Base-by-base conservation (phyloP, 2,797 vertebrate species). In the Rhadinocentrus ornatus region DNA sequence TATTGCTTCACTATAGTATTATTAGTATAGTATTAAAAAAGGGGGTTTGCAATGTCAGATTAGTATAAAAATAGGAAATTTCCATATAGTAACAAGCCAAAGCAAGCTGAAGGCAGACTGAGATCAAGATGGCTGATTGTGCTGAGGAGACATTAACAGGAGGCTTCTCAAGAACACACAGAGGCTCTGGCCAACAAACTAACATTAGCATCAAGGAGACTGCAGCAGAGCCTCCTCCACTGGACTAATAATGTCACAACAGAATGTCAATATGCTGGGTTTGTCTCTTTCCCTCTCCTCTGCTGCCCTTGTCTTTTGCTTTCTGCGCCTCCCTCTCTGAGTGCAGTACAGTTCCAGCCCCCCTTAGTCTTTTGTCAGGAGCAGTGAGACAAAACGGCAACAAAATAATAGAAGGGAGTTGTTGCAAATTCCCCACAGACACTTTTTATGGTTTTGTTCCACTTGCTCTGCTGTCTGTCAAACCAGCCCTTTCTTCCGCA, bases 401-500 rank as follows among this genome's bases (percentile, higher is more conserved):
- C 72, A 46, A 80, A 86, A 87, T 83, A 81, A 87, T 74, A 77
- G 82, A 64, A 34, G 68, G 71, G 71, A 75, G 82, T 88, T 81
- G 85, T 89, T 48, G 44, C 44, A 90, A 89, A 91, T 86, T 81
- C 72, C 80, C 86, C 59, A 64, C 73, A 83, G 88, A 86, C 85
- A 80, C 68, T 71, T 88, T 85, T 87, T 76, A 80, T 78, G 58
- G 74, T 69, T 83, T 55, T 83, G 82, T 78, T 88, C 80, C 85
- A 73, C 75, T 87, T 65, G 71, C 66, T 81, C 72, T 65, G 77
- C 79, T 82, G 88, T 79, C 73, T 66, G 82, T 87, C 89, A 85
- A 69, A 71, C 24, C 60, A 83, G 54, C 90, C 91, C 80, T 83
- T 77, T 69, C 66, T 69, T 53, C 62, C 24, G 77, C 71, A 73